Conservation (phyloP, 1,140 invertebrate species). For the Drosophila pruinosa region DNA sequence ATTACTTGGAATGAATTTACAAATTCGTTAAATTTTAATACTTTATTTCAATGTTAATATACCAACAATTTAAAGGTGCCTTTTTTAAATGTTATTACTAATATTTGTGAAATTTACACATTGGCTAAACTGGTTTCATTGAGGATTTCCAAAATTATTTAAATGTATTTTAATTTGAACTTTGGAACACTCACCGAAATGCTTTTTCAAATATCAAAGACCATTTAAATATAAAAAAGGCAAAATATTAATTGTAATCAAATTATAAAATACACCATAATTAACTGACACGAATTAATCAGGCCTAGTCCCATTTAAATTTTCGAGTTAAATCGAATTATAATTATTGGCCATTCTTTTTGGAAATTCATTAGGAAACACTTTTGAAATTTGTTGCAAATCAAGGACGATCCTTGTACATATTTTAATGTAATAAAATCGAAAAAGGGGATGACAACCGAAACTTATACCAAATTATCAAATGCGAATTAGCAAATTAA, state of each 20-base stretch:
- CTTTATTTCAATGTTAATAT: conserved; percentile 3
- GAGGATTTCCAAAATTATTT: neutral
- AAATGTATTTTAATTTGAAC: neutral
- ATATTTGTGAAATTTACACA: conserved; percentile 5
- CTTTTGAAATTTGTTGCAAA: neutral
- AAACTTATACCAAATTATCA: neutral
- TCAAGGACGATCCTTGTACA: neutral
- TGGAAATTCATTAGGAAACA: neutral
- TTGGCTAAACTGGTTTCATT: conserved; percentile 31
- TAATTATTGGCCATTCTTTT: neutral
- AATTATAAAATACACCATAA: neutral
- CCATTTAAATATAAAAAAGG: neutral
- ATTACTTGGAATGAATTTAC: neutral
- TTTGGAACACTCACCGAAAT: neutral
- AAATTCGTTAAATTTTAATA: neutral
- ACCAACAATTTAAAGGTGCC: conserved; percentile 31
- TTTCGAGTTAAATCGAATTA: neutral
- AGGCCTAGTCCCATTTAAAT: neutral
- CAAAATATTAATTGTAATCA: neutral
- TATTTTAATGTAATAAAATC: neutral
- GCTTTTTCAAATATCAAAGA: neutral
- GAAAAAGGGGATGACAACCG: neutral
- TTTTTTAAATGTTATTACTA: conserved; percentile 29
- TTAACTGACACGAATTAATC: neutral
- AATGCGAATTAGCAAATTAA: neutral